phyloP scores from a whole-genome alignment of 2,113 vertebrate genomes.

The Neomonachus schauinslandi region DNA sequence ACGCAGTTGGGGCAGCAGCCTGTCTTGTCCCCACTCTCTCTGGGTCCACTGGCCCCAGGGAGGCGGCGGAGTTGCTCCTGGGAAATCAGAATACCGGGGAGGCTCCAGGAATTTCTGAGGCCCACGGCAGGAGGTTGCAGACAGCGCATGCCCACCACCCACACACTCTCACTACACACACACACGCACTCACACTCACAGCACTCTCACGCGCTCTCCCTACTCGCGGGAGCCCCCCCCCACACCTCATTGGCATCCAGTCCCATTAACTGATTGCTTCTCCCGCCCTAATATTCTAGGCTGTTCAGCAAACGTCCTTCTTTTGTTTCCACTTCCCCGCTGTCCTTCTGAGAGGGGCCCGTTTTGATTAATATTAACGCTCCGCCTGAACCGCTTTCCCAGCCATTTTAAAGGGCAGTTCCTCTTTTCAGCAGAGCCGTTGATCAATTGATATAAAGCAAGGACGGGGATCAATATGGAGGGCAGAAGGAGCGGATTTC shows the following conservation, averaged over 20 bases:
- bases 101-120: neutral
- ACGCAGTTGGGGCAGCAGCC: neutral
- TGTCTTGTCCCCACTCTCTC: neutral
- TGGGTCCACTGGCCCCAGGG: neutral
- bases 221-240: neutral
- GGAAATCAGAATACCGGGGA: neutral
- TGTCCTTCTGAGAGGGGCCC: neutral
- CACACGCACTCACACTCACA: neutral
- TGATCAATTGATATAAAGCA: neutral
- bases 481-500: neutral
- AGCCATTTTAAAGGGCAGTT: neutral
- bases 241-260: neutral
- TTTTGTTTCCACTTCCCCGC: neutral
- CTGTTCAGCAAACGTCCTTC: neutral
- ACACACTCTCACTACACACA: neutral
- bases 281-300: rapidly evolving
- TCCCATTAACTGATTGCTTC: neutral
- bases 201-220: neutral
- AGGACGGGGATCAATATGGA: rapidly evolving
- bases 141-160: neutral
- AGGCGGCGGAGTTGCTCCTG: neutral
- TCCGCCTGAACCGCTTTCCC: neutral
- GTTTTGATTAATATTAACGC: neutral
- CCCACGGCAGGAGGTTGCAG: neutral
- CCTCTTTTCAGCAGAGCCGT: neutral